phyloP scores from a whole-genome alignment of 37 sponge, comb jelly and placozoan species.

The Axinella damicornis region DNA sequence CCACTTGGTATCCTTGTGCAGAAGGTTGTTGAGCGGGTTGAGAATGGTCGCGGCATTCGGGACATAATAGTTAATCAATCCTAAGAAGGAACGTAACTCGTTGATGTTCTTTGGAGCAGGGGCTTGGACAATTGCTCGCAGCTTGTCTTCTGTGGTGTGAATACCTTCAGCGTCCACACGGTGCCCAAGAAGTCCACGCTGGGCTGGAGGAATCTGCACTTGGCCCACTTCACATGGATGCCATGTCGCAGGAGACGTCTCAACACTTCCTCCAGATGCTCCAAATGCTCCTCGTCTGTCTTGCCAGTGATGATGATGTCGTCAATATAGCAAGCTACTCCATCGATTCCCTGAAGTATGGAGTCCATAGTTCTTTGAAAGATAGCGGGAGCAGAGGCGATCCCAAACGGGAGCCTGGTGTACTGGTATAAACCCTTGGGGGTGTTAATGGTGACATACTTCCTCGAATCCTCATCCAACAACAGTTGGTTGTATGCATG shows the following conservation, averaged over 20 bases:
- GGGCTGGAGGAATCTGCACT: background rate
- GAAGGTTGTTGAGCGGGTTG: background rate
- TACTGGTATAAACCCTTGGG: no score
- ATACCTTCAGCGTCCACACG: background rate
- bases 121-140: background rate
- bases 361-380: slow-evolving; percentile 4
- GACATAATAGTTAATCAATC: slow-evolving; percentile 3
- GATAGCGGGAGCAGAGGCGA: slow-evolving; percentile 14
- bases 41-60: background rate
- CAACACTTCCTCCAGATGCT: background rate
- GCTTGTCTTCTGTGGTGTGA: slow-evolving; percentile 19
- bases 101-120: slow-evolving; percentile 2
- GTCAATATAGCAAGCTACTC: slow-evolving; percentile 13
- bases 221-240: background rate
- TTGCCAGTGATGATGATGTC: slow-evolving; percentile 25
- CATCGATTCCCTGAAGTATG: slow-evolving; percentile 7
- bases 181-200: background rate
- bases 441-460: no score
- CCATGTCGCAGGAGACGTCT: background rate
- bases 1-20: slow-evolving; percentile 5
- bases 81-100: slow-evolving; percentile 10
- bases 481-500: background rate
- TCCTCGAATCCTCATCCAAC: no score
- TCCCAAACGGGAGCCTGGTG: background rate
- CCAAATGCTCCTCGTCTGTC: background rate